A percentile compares a stretch with the other conserved stretches of the same genome.
These are phyloP conservation scores for Paralichthys olivaceus DNA, from an alignment of 2,113 vertebrate species.

Conservation along the genomic window DNA sequence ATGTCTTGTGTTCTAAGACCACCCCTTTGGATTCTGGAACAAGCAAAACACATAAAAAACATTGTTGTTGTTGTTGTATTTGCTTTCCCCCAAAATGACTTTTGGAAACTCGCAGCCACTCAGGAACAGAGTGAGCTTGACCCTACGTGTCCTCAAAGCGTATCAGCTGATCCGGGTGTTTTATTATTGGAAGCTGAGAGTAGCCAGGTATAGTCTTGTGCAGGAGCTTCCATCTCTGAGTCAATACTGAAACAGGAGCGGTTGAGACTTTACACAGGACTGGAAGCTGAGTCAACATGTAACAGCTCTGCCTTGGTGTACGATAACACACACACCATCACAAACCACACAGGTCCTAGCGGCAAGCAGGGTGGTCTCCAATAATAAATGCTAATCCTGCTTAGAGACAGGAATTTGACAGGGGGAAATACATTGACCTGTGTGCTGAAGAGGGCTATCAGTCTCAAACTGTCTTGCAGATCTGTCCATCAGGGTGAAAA, in stretches of 20 bases:
- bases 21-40: too few relatives aligned
- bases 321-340: constrained; percentile 70
- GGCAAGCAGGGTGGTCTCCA: constrained; percentile 46
- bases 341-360: constrained; percentile 17
- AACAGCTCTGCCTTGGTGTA: constrained; percentile 51
- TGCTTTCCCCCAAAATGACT: background rate
- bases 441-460: constrained; percentile 46
- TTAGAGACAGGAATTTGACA: constrained; percentile 73
- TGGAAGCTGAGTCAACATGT: constrained; percentile 71
- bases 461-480: constrained; percentile 43
- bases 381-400: constrained; percentile 56
- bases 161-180: constrained; percentile 56
- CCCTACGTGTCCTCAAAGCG: constrained; percentile 51
- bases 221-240: constrained; percentile 57
- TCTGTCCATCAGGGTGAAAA: constrained; percentile 64
- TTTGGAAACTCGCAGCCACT: background rate
- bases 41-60: background rate
- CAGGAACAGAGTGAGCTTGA: constrained; percentile 20
- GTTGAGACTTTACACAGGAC: constrained; percentile 49
- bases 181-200: constrained; percentile 43
- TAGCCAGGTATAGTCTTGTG: constrained; percentile 45
- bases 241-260: constrained; percentile 77
- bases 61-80: too few relatives aligned
- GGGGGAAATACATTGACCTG: constrained; percentile 49
- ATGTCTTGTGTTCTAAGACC: too few relatives aligned